A percentile compares a stretch with the other conserved stretches of the same genome.
Conservation (phyloP, 2,113 vertebrate species). For the Sphaerodactylus townsendi region DNA sequence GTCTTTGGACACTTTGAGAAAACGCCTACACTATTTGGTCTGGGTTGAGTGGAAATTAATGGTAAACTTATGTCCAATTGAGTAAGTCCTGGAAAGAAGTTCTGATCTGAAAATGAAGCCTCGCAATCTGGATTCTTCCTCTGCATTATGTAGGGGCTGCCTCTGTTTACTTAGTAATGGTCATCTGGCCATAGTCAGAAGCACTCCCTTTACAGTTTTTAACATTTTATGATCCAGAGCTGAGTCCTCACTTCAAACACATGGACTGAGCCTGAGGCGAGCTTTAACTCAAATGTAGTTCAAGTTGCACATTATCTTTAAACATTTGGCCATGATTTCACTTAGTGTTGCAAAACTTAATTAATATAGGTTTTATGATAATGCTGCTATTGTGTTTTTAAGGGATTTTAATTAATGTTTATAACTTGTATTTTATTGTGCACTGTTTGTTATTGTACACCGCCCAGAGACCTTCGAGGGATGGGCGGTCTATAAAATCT, state of each 20-base stretch:
- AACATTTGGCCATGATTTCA: background rate
- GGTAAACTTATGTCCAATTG: background rate
- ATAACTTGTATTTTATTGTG: too few relatives aligned
- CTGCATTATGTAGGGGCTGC: background rate
- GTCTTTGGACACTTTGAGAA: background rate
- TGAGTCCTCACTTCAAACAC: background rate
- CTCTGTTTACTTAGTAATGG: background rate
- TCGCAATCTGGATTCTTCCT: background rate
- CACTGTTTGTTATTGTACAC: too few relatives aligned
- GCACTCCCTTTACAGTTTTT: background rate
- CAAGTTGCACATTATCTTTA: background rate
- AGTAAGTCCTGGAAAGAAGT: background rate
- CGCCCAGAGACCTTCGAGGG: too few relatives aligned
- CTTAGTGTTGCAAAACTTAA: too few relatives aligned
- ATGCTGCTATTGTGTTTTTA: too few relatives aligned
- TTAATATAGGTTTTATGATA: too few relatives aligned
- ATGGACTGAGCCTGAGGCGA: background rate
- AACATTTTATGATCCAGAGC: background rate
- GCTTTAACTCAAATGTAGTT: background rate
- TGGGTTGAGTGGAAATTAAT: background rate
- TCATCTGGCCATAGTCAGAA: background rate
- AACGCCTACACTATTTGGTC: background rate
- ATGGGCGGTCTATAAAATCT: too few relatives aligned
- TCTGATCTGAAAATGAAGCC: background rate
- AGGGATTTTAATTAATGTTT: too few relatives aligned